phyloP scores from a whole-genome alignment of 2,797 vertebrate genomes.

The Danio jaintianensis region DNA sequence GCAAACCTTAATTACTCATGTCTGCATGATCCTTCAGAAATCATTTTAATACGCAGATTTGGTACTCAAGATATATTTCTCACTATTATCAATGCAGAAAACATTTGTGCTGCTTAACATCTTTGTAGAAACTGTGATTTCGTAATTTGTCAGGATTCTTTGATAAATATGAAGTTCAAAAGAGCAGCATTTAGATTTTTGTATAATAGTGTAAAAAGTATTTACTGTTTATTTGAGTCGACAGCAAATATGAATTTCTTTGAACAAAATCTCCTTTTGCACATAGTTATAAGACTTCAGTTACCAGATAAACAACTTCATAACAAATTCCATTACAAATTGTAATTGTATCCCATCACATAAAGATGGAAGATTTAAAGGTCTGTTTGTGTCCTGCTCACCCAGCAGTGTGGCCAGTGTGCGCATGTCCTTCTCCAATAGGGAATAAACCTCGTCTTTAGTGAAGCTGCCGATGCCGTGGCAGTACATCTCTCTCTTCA shows the following conservation, averaged over 20 bases:
- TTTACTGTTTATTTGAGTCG: too few relatives aligned
- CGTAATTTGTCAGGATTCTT: neutral
- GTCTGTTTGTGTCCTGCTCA: slow-evolving; percentile 64
- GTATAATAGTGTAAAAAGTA: too few relatives aligned
- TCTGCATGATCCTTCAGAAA: neutral
- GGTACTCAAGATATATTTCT: neutral
- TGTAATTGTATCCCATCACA: neutral
- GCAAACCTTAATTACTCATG: too few relatives aligned
- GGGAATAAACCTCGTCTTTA: slow-evolving; percentile 90
- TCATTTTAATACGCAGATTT: neutral
- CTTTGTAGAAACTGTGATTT: neutral
- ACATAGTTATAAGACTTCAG: too few relatives aligned
- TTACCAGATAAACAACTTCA: too few relatives aligned
- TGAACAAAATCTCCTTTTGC: too few relatives aligned
- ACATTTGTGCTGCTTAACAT: neutral
- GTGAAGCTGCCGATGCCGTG: slow-evolving; percentile 96
- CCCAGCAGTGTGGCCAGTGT: slow-evolving; percentile 93
- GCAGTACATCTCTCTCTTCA: slow-evolving; percentile 96
- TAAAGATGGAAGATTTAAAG: neutral
- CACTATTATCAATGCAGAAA: neutral
- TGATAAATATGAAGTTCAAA: neutral
- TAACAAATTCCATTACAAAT: too few relatives aligned
- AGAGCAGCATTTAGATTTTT: neutral
- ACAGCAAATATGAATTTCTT: too few relatives aligned
- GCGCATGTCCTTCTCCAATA: slow-evolving; percentile 99